Base-by-base conservation (phyloP, 2,888 invertebrate species). In the Tridacna crocea region DNA sequence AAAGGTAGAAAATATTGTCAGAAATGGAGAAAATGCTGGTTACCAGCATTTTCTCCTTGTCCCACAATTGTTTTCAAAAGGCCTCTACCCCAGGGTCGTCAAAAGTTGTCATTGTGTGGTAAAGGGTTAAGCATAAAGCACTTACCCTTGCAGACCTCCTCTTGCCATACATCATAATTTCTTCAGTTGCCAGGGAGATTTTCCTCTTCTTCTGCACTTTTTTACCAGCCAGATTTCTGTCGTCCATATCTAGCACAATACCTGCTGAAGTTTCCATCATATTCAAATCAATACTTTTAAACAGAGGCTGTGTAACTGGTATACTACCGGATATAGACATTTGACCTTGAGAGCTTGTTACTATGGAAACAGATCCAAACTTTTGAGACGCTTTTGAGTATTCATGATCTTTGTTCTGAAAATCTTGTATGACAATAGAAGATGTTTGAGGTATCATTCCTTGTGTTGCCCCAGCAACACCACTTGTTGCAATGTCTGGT, bases 141-240 rank as follows among this genome's bases (percentile, higher is more conserved):
- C 70, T 82, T 82, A 93, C 93, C 79, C 93, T 87, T 26, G 93
- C 89, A 51, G 93, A 93, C 72, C 93, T 84, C 17, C 93, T 84
- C 76, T 93, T 93, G 22, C 86, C 86, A 72, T 86, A 86, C 79
- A 83, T 86, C 72, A 86, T 79, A n/a, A 86, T 79, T 51, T 86
- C 86, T 72, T 87, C 88, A 36, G 88, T 88, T 72, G 84, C 82
- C 36, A 82, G 48, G 61, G 83, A 80, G 24, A 83, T 81, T 65
- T 83, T 82, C 68, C 88, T 85, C 36, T 87, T 78, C 66, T 89
- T 89, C 70, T 83, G 82, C 2, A 72, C 73, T 77, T 81, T 87
- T 63, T 72, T 82, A 47, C 81, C 73, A n/a, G 80, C 79, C 19
- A 75, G 77, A 73, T 77, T 83, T 19, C 68, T 75, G 36, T 84